phyloP scores from a whole-genome alignment of 2,888 invertebrate genomes.

The Sinopyrophorus schimmeli region DNA sequence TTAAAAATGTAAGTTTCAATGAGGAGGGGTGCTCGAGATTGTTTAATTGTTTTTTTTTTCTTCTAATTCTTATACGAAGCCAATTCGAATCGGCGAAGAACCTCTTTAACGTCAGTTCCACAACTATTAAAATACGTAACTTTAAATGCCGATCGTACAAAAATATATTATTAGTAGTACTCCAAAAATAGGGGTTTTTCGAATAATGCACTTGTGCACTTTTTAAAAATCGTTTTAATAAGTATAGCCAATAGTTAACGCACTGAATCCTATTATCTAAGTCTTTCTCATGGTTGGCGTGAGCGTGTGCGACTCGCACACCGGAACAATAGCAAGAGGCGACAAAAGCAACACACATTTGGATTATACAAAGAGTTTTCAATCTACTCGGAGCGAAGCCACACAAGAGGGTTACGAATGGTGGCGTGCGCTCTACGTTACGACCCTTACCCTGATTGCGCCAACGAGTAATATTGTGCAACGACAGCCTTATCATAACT shows the following conservation, averaged over 20 bases:
- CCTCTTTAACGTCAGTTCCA: slow-evolving; percentile 23
- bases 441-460: slow-evolving; percentile 56
- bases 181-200: slow-evolving; percentile 37
- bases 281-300: slow-evolving; percentile 48
- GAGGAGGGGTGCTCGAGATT: too few species aligned
- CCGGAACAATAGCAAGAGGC: slow-evolving; percentile 47
- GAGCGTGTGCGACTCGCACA: too few species aligned
- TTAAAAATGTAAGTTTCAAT: too few species aligned
- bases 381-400: slow-evolving; percentile 51
- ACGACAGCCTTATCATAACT: slow-evolving; percentile 50
- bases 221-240: slow-evolving; percentile 23
- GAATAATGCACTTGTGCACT: slow-evolving; percentile 40
- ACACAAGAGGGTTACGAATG: slow-evolving; percentile 47
- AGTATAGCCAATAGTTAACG: slow-evolving; percentile 34
- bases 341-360: slow-evolving; percentile 50
- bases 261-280: slow-evolving; percentile 25
- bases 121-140: slow-evolving; percentile 23
- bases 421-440: slow-evolving; percentile 54
- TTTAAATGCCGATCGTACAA: slow-evolving; percentile 41
- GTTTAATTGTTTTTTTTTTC: too few species aligned
- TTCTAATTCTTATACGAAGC: slow-evolving; percentile 10
- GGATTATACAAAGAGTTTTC: slow-evolving; percentile 40
- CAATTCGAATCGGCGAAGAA: slow-evolving; percentile 31
- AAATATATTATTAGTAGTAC: slow-evolving; percentile 47
- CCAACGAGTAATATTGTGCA: slow-evolving; percentile 53